A percentile compares a stretch with the other conserved stretches of the same genome.
Conservation (phyloP, 2,888 invertebrate species). For the Diachrysia chrysitis region DNA sequence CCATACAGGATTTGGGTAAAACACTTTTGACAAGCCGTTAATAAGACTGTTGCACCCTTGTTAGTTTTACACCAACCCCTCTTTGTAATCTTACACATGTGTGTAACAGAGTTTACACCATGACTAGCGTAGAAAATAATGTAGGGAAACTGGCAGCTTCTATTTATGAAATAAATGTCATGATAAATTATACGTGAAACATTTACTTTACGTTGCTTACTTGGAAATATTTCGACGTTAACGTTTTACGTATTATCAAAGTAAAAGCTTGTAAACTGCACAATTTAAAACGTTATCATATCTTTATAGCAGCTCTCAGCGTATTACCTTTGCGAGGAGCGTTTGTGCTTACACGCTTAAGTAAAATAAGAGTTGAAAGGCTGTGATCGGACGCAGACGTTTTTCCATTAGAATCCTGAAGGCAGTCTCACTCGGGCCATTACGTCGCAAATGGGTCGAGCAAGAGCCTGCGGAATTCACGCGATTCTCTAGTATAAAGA, state of each 20-base stretch:
- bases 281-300: conserved; percentile 28
- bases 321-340: conserved; percentile 43
- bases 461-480: conserved; percentile 67
- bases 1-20: conserved; percentile 79
- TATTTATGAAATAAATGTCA: conserved; percentile 33
- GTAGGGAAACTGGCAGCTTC: conserved; percentile 35
- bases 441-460: conserved; percentile 77
- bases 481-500: conserved; percentile 67
- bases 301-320: conserved; percentile 29
- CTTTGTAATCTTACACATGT: conserved; percentile 72
- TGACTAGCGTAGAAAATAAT: conserved; percentile 52
- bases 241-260: conserved; percentile 3
- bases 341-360: conserved; percentile 49
- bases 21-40: conserved; percentile 83
- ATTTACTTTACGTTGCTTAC: neutral
- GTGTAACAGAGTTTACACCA: conserved; percentile 72
- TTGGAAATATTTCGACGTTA: conserved; percentile 8
- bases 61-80: conserved; percentile 83
- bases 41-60: conserved; percentile 84
- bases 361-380: conserved; percentile 65
- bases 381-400: conserved; percentile 71
- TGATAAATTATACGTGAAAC: conserved; percentile 16
- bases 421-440: conserved; percentile 73
- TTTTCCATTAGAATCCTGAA: conserved; percentile 76
- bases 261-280: conserved; percentile 7